Evolutionary conservation across 1,140 invertebrate genomes (phyloP), one percentile per base, ranked within the genome.

Genomic region (Nasonia giraulti): DNA sequence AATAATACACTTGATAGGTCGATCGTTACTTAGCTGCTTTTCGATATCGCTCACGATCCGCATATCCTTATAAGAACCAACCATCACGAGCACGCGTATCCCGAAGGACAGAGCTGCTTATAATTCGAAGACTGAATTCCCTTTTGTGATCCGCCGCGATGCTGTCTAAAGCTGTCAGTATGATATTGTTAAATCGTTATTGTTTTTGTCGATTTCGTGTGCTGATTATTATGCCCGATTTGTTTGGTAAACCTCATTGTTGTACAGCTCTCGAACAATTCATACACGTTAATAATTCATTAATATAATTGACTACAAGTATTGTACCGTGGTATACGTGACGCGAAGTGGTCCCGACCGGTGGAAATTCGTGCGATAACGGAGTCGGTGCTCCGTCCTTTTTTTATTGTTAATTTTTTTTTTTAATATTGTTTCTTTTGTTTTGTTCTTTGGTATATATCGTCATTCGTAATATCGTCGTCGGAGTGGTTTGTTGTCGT

Each of bases 221-320:
- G 33, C 33, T 37, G 33, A 37, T 37, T 37, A 11, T 75, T 73
- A 20, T 37, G 5, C 37, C 31, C 27, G 31, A 1, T 69, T n/a
- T 20, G 14, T 37, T 33, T 75, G 12, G n/a, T 44, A 7, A 55
- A 20, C 20, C 82, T 62, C 37, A 47, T 80, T 75, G 68, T 37
- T 73, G 33, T 37, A 50, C 10, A 37, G 17, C 12, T 73, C 66
- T 44, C 40, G 47, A 47, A 86, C 86, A 55, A 82, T 82, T 74
- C 44, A 37, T 31, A 82, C 2, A 82, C 7, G 31, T 50, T 80
- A 84, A 85, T 86, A 86, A 89, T 88, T 79, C 84, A 86, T 88
- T 88, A 89, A 88, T 87, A 89, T 91, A 91, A 91, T 91, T 91
- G 89, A 90, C 90, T 91, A 90, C 89, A 89, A 89, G 88, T 91